Base-by-base conservation (phyloP, 2,888 invertebrate species). In the Pristionchus entomophagus region DNA sequence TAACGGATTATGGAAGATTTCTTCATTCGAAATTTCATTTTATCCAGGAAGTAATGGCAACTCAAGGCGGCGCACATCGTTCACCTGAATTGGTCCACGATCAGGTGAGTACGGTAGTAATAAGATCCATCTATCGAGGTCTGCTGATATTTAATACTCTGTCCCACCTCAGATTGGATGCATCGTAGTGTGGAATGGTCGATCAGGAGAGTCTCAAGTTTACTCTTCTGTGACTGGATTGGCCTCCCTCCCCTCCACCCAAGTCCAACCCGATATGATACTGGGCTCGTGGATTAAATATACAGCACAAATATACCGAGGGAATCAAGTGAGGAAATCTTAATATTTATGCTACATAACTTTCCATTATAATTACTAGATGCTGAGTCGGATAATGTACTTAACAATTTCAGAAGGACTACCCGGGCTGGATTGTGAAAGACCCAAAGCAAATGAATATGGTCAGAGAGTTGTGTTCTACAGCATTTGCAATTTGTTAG, bases 151-250 rank as follows among this genome's bases (percentile, higher is more conserved):
- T 8, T 12, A n/a, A 14, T 65, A 19, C 4, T 41, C 4, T 41
- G n/a, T 1, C 5, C 49, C 5, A 26, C 0, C 32, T 51, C 51
- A 80, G 78, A 51, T 84, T 69, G 84, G 84, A 45, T 84, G 84
- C 49, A 69, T 84, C 35, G 84, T 84, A 19, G 65, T 51, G 1
- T 84, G 45, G 45, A 38, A 38, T 19, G 84, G 84, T n/a, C 29
- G 19, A 29, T 26, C 38, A 19, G 6, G 49, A 10, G 69, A 65
- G 29, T 84, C 84, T 10, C 49, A 35, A 32, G 84, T 84, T 0
- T 84, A 84, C 45, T 84, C 84, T 19, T 41, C 84, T 10, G 84
- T 84, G 2, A 84, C 84, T 26, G 84, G 84, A 65, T 84, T 84
- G n/a, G 84, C 84, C 2, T 12, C 19, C 49, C 84, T 84, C 12